phyloP scores from a whole-genome alignment of 2,797 vertebrate species.

The Sebastiscus albofasciatus region DNA sequence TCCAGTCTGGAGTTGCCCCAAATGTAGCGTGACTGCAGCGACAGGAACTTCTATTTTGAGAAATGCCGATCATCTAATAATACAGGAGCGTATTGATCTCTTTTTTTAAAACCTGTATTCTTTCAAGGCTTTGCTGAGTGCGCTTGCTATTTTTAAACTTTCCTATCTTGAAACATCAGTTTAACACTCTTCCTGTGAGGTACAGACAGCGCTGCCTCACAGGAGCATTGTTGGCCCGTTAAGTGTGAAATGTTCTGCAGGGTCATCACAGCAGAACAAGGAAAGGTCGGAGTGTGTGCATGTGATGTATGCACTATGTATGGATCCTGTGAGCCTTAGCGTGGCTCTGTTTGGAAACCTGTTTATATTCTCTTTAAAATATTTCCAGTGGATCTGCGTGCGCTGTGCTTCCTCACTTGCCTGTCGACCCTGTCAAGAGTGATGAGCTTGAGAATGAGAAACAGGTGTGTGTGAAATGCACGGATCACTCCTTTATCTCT shows the following conservation, averaged over 20 bases:
- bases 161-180: background rate
- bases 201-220: background rate
- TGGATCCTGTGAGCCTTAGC: slow-evolving; percentile 33
- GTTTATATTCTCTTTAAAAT: slow-evolving; percentile 61
- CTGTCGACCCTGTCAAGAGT: slow-evolving; percentile 63
- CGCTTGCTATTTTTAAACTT: slow-evolving; percentile 45
- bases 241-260: slow-evolving; percentile 9
- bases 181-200: background rate
- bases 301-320: slow-evolving; percentile 14
- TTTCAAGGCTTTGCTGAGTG: background rate
- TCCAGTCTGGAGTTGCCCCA: slow-evolving; percentile 59
- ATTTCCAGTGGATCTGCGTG: slow-evolving; percentile 55
- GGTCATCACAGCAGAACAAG: background rate
- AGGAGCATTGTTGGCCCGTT: background rate
- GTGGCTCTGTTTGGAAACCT: slow-evolving; percentile 31
- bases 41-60: slow-evolving; percentile 55
- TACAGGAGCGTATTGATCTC: slow-evolving; percentile 8
- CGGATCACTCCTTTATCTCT: slow-evolving; percentile 65
- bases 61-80: slow-evolving; percentile 32
- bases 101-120: slow-evolving; percentile 15
- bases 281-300: background rate
- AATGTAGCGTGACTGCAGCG: slow-evolving; percentile 58
- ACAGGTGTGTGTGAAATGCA: slow-evolving; percentile 79
- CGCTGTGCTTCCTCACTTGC: slow-evolving; percentile 52
- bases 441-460: slow-evolving; percentile 79